Conservation (phyloP, 2,113 vertebrate species). For the Hippocampus guttulatus region DNA sequence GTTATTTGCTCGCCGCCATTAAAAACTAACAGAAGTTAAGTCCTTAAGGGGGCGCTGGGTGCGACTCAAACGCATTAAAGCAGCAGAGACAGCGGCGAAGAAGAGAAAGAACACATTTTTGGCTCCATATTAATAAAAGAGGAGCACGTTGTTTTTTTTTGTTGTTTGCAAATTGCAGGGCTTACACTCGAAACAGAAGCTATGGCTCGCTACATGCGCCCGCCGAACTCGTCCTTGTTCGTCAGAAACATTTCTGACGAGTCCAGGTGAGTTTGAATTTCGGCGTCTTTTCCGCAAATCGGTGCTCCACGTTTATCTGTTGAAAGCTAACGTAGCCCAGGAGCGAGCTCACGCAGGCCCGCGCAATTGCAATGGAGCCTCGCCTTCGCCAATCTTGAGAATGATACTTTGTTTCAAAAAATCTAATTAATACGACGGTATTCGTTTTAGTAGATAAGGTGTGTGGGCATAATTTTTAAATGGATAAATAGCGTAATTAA, state of each 20-base stretch:
- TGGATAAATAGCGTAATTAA: not conserved
- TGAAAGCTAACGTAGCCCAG: constrained; percentile 33
- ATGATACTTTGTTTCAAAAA: not conserved
- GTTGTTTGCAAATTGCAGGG: not conserved
- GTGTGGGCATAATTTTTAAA: not conserved
- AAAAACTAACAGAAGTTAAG: no score
- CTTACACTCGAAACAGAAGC: not conserved
- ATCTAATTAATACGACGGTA: not conserved
- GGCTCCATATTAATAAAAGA: not conserved
- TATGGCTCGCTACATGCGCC: constrained; percentile 88
- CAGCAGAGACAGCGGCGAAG: not conserved
- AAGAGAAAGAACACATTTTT: constrained; percentile 38
- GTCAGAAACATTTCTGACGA: constrained; percentile 94
- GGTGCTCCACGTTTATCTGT: not conserved
- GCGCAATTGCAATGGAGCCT: not conserved
- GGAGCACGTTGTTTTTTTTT: not conserved
- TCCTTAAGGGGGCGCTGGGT: constrained; percentile 15
- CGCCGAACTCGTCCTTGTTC: constrained; percentile 91
- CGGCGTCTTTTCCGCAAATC: not conserved
- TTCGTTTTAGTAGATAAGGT: not conserved
- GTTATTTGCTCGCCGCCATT: no score
- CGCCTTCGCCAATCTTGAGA: not conserved
- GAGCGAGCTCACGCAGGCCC: constrained; percentile 8
- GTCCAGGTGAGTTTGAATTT: constrained; percentile 79
- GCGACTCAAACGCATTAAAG: not conserved